Evolutionary conservation across 2,888 invertebrate species (phyloP), one percentile per base, ranked within the genome.

Genomic region (Ligdia adustata): DNA sequence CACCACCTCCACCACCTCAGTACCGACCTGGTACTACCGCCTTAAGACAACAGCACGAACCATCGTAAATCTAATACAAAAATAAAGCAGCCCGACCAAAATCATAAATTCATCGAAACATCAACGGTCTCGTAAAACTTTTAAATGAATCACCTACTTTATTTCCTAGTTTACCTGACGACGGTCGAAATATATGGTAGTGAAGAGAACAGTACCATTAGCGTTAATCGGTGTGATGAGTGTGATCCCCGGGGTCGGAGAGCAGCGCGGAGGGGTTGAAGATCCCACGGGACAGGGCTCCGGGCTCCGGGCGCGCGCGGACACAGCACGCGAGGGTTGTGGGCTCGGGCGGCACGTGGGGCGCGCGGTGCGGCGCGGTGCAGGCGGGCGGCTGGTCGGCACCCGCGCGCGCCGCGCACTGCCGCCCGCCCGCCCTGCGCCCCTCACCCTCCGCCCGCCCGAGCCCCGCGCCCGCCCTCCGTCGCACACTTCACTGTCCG

Each of bases 331-430:
- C 14, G 46, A 46, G 42, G n/a, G n/a, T n/a, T n/a, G n/a, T 9
- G 9, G 5, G 44, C 44, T 51, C 13, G 45, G 51, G 35, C 31
- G 31, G 46, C 62, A 60, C 62, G 62, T 59, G 65, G 58, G 60
- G 58, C 51, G 57, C 56, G 45, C 56, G 47, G 46, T 50, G 66
- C 59, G 62, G 62, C 63, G 62, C 64, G 66, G 59, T 34, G 62
- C 61, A 50, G 48, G 66, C 52, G 64, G 66, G 69, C 82, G 76
- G 69, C 74, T 74, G 62, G 63, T 72, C 72, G 71, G 67, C 61
- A 60, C 72, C 72, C 75, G 77, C 82, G 81, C 82, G 81, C 86
- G 82, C 80, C 82, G 79, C 79, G 78, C 83, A 82, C 85, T 82
- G 85, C 78, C 73, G 70, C 64, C 49, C 55, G 39, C 54, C 55